A percentile compares a stretch with the other conserved stretches of the same genome.
Evolutionary conservation across 2,113 vertebrate genomes (phyloP).

Genomic region (Spilogale gracilis): DNA sequence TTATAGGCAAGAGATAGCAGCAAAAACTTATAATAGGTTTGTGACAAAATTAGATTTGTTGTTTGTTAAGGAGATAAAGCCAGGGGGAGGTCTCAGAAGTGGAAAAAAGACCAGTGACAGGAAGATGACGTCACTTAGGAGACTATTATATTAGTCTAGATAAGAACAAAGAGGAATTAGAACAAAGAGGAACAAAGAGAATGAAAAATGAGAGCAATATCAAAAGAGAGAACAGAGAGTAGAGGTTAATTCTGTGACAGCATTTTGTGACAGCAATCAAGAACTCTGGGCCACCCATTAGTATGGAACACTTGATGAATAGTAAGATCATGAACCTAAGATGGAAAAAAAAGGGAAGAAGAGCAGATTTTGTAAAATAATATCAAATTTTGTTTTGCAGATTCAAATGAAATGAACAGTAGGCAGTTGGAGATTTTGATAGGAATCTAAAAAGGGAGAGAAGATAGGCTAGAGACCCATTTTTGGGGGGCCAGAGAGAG

Average conservation of each 20-base stretch:
- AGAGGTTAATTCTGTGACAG: not conserved
- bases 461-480: not conserved
- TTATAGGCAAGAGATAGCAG: not conserved
- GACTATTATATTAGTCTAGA: not conserved
- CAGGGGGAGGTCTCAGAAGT: not conserved
- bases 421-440: not conserved
- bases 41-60: not conserved
- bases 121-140: not conserved
- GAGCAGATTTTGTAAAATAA: not conserved
- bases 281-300: not conserved
- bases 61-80: not conserved
- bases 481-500: not conserved
- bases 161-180: not conserved
- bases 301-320: not conserved
- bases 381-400: slow-evolving; percentile 2
- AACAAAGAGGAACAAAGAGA: not conserved
- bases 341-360: not conserved
- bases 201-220: not conserved
- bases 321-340: not conserved
- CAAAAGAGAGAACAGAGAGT: not conserved
- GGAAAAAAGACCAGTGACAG: not conserved
- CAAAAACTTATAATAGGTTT: not conserved
- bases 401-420: not conserved
- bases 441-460: not conserved
- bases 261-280: not conserved